A percentile compares a stretch with the other conserved stretches of the same genome.
Conservation (phyloP, 2,888 invertebrate species). For the Cybosia mesomella region DNA sequence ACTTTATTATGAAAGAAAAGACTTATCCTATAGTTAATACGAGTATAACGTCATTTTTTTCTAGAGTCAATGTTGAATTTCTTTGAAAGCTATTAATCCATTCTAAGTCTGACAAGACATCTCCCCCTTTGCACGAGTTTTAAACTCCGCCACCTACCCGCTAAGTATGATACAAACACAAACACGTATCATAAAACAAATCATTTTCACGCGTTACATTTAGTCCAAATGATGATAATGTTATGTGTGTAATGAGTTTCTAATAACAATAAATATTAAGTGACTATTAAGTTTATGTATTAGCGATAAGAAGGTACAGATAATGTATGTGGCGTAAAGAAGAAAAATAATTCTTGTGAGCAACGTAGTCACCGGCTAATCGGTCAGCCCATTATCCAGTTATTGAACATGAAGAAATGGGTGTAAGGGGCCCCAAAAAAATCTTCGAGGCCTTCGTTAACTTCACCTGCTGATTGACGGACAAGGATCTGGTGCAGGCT, state of each 20-base stretch:
- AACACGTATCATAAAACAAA: constrained; percentile 1
- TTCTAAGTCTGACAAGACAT: background rate
- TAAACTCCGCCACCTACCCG: background rate
- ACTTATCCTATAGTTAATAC: too few relatives aligned
- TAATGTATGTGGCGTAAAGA: constrained; percentile 26
- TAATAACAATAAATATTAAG: constrained; percentile 39
- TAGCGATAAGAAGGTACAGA: constrained; percentile 53
- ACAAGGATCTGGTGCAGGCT: background rate
- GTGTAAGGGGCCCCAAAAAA: background rate
- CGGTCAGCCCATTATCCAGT: constrained; percentile 63
- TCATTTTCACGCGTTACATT: constrained; percentile 2
- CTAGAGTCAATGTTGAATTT: too few relatives aligned
- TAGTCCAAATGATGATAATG: constrained; percentile 1
- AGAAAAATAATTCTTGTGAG: background rate
- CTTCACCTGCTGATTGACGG: background rate
- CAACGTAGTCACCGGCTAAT: background rate
- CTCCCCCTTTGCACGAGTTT: background rate
- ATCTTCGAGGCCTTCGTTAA: background rate
- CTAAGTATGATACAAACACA: background rate
- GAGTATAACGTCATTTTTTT: too few relatives aligned
- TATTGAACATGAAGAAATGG: constrained; percentile 77
- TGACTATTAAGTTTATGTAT: constrained; percentile 47
- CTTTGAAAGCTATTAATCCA: too few relatives aligned
- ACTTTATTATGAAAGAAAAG: too few relatives aligned
- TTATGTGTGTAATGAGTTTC: constrained; percentile 32